Evolutionary conservation across 2,113 vertebrate genomes (phyloP).

Genomic region (Phalacrocorax brasilianus): DNA sequence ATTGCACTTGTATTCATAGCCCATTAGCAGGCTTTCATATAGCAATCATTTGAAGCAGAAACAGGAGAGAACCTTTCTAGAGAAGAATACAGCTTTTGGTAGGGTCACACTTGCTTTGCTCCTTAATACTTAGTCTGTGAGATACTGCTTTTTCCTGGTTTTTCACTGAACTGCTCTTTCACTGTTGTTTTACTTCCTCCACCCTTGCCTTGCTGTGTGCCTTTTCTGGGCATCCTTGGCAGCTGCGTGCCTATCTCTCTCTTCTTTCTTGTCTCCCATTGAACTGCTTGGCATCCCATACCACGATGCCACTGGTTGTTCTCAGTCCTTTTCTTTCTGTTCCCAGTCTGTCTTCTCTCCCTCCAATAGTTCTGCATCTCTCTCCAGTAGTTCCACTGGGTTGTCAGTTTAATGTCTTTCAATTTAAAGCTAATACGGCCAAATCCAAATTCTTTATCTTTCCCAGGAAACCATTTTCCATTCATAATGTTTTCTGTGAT

Average conservation of each 20-base stretch:
- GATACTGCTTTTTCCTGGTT: background rate
- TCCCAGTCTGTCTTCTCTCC: background rate
- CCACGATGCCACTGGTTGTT: background rate
- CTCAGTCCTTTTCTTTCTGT: background rate
- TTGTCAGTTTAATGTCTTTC: background rate
- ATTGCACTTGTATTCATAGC: background rate
- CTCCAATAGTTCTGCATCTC: background rate
- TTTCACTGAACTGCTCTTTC: background rate
- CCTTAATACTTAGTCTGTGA: background rate
- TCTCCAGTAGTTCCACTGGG: background rate
- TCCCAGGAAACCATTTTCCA: background rate
- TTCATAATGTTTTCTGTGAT: background rate
- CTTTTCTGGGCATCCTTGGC: background rate
- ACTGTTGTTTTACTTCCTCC: background rate
- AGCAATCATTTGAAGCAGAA: background rate
- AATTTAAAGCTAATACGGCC: background rate
- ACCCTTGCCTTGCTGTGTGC: background rate
- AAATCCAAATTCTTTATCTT: background rate
- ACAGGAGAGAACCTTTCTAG: background rate
- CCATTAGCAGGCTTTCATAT: background rate
- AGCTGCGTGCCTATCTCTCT: background rate
- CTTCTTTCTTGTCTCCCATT: background rate
- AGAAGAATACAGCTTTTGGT: background rate
- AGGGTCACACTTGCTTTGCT: background rate
- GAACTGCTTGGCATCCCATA: background rate